Percentiles rank a stretch among this genome's conserved stretches.
Conservation (phyloP, 1,140 invertebrate species). For the Homalodisca vitripennis region DNA sequence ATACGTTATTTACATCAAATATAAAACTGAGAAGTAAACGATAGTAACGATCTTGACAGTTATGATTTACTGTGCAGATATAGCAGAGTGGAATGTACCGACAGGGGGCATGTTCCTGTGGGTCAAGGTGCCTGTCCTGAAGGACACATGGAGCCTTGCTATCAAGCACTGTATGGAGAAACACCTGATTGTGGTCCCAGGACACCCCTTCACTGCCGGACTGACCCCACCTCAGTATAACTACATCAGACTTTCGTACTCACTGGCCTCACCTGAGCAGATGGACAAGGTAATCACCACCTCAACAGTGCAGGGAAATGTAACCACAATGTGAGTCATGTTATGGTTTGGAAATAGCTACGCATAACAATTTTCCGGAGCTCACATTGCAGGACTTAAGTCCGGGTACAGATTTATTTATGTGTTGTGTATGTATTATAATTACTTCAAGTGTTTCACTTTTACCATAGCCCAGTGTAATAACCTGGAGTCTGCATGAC, state of each 20-base stretch:
- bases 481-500: too few relatives aligned
- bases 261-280: constrained; percentile 59
- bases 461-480: too few relatives aligned
- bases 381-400: too few relatives aligned
- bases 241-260: constrained; percentile 67
- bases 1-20: background rate
- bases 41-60: background rate
- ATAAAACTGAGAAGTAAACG: background rate
- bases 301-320: too few relatives aligned
- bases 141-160: constrained; percentile 72
- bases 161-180: constrained; percentile 57
- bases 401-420: too few relatives aligned
- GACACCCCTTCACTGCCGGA: constrained; percentile 65
- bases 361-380: too few relatives aligned
- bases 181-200: constrained; percentile 67
- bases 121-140: constrained; percentile 64
- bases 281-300: constrained; percentile 63
- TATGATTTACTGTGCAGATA: constrained; percentile 46
- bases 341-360: too few relatives aligned
- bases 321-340: too few relatives aligned
- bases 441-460: too few relatives aligned
- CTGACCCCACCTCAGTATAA: constrained; percentile 54
- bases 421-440: too few relatives aligned
- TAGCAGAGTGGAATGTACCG: constrained; percentile 66
- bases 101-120: constrained; percentile 76